Evolutionary conservation across 2,797 vertebrate genomes (phyloP).

Genomic region (Liasis olivaceus): DNA sequence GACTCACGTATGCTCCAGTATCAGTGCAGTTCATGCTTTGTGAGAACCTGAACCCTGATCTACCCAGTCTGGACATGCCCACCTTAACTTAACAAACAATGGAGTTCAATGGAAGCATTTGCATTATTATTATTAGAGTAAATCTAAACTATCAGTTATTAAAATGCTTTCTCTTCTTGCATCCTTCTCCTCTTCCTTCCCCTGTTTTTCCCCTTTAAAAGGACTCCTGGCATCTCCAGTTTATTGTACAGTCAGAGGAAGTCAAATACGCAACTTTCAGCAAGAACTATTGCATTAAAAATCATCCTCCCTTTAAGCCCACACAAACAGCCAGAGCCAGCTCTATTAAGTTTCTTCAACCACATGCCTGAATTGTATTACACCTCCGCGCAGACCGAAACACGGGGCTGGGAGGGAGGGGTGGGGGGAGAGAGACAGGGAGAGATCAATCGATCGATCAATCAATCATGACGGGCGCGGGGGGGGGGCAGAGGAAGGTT

Average conservation of each 20-base stretch:
- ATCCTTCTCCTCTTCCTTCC: not conserved
- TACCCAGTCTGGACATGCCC: not conserved
- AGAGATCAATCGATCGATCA: not conserved
- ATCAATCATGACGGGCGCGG: not conserved
- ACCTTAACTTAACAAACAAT: not conserved
- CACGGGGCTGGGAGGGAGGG: no score
- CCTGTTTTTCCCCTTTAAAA: not conserved
- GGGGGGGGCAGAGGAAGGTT: not conserved
- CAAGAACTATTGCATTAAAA: conserved; percentile 12
- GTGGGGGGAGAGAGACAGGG: not conserved
- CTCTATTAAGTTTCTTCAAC: not conserved
- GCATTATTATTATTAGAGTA: not conserved
- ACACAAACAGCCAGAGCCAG: not conserved
- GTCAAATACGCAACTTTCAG: not conserved
- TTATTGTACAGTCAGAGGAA: not conserved
- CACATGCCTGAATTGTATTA: not conserved
- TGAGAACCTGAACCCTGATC: not conserved
- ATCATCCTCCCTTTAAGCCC: not conserved
- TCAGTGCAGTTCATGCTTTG: not conserved
- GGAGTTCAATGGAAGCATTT: not conserved
- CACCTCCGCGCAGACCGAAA: not conserved
- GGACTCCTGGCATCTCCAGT: not conserved
- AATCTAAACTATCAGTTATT: no score
- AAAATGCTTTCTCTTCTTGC: not conserved
- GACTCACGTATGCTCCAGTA: not conserved